Conservation (phyloP, 1,140 invertebrate genomes). For the Drosophila sproati region DNA sequence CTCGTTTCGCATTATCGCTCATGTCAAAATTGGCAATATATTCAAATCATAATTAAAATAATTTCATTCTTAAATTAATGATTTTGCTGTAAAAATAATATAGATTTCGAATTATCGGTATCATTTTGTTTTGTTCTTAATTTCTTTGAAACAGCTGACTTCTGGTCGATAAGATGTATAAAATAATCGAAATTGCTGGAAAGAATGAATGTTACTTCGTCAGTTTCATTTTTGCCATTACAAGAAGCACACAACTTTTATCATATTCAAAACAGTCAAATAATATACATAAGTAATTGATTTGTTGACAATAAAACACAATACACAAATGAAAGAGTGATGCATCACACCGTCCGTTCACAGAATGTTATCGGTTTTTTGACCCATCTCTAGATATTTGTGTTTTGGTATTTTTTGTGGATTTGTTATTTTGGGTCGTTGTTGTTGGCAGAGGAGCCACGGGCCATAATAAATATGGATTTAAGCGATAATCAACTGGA, state of each 20-base stretch:
- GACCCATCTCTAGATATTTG: slow-evolving; percentile 28
- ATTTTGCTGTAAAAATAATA: too few relatives aligned
- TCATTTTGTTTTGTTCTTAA: not conserved
- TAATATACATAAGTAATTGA: too few relatives aligned
- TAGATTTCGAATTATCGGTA: too few relatives aligned
- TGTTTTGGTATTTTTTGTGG: slow-evolving; percentile 44
- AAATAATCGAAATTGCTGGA: not conserved
- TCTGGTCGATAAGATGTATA: not conserved
- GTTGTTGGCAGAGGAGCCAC: slow-evolving; percentile 27
- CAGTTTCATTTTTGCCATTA: too few relatives aligned
- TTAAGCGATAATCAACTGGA: slow-evolving; percentile 73
- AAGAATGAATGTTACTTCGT: not conserved
- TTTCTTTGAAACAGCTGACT: not conserved
- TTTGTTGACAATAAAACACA: too few relatives aligned
- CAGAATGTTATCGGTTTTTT: slow-evolving; percentile 13
- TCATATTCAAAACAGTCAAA: too few relatives aligned
- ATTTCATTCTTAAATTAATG: too few relatives aligned
- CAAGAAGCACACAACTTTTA: too few relatives aligned
- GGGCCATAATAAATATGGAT: slow-evolving; percentile 54
- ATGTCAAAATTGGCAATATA: too few relatives aligned
- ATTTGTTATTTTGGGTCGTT: slow-evolving; percentile 22
- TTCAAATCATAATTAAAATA: too few relatives aligned
- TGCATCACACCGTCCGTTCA: not conserved
- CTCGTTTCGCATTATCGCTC: not conserved
- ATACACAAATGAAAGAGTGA: not conserved